Conservation (phyloP, 2,797 vertebrate genomes). For the Eutrigla gurnardus region DNA sequence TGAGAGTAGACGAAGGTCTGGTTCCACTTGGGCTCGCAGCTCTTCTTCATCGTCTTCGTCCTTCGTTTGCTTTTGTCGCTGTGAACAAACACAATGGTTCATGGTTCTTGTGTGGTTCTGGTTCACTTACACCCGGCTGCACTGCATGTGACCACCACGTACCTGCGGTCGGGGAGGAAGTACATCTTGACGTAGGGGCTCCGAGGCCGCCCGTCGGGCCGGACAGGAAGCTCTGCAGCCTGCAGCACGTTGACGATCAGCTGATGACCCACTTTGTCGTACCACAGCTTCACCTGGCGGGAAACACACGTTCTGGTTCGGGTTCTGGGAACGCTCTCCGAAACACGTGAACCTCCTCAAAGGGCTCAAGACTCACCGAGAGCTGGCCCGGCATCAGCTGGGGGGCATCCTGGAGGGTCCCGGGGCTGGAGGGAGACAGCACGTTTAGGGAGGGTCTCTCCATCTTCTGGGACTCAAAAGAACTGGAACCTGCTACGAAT, state of each 20-base stretch:
- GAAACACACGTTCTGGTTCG: conserved; percentile 9
- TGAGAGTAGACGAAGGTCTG: conserved; percentile 96
- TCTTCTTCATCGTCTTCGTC: conserved; percentile 96
- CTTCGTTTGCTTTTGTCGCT: conserved; percentile 97
- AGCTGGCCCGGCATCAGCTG: conserved; percentile 96
- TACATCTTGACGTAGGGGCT: conserved; percentile 99
- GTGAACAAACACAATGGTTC: conserved; percentile 27
- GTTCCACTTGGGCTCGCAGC: conserved; percentile 95
- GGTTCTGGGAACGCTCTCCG: too few species aligned
- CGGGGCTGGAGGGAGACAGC: conserved; percentile 96
- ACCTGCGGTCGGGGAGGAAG: conserved; percentile 99
- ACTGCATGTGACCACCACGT: conserved; percentile 32
- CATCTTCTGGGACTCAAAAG: conserved; percentile 99
- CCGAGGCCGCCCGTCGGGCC: conserved; percentile 93
- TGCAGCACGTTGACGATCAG: conserved; percentile 97
- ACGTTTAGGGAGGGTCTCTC: conserved; percentile 97
- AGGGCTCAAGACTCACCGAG: conserved; percentile 85
- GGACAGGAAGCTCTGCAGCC: conserved; percentile 91
- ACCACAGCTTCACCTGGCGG: conserved; percentile 95
- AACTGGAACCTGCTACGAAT: conserved; percentile 92
- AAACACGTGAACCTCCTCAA: too few species aligned
- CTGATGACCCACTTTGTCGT: conserved; percentile 97
- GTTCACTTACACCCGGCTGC: background rate
- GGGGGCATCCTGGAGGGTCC: conserved; percentile 92
- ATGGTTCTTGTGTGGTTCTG: background rate